Evolutionary conservation across 2,113 vertebrate genomes (phyloP).

Genomic region (Triplophysa dalaica): DNA sequence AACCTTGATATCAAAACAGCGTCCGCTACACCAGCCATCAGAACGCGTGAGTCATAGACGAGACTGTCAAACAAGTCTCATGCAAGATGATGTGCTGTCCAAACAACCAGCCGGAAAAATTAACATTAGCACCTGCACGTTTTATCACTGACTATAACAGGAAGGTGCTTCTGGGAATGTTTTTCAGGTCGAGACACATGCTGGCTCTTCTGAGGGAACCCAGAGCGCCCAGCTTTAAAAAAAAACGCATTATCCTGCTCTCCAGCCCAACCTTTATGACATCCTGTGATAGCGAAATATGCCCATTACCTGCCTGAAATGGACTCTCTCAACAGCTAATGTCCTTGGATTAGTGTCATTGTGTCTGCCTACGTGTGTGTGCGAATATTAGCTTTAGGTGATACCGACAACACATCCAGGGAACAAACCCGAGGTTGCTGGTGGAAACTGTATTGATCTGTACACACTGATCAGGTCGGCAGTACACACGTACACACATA

Average conservation of each 20-base stretch:
- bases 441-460: constrained; percentile 30
- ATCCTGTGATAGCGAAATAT: constrained; percentile 38
- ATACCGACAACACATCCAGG: constrained; percentile 25
- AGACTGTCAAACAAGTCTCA: constrained; percentile 13
- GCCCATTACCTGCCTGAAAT: constrained; percentile 44
- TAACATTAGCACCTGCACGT: not conserved
- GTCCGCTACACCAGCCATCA: not conserved
- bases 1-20: constrained; percentile 12
- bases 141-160: not conserved
- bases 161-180: constrained; percentile 17
- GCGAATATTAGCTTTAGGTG: constrained; percentile 8
- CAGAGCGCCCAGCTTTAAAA: constrained; percentile 30
- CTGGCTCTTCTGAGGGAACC: not conserved
- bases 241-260: constrained; percentile 41
- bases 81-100: not conserved
- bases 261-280: constrained; percentile 40
- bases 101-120: constrained; percentile 15
- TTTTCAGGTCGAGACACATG: not conserved
- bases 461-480: not conserved
- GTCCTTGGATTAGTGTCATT: constrained; percentile 28
- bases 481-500: not conserved
- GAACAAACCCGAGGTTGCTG: constrained; percentile 6
- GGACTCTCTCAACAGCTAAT: constrained; percentile 39
- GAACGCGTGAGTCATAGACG: not conserved
- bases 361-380: constrained; percentile 33